These are phyloP conservation scores for Brevimyrus niger DNA, from an alignment of 2,113 vertebrate genomes.

Conservation along the genomic window DNA sequence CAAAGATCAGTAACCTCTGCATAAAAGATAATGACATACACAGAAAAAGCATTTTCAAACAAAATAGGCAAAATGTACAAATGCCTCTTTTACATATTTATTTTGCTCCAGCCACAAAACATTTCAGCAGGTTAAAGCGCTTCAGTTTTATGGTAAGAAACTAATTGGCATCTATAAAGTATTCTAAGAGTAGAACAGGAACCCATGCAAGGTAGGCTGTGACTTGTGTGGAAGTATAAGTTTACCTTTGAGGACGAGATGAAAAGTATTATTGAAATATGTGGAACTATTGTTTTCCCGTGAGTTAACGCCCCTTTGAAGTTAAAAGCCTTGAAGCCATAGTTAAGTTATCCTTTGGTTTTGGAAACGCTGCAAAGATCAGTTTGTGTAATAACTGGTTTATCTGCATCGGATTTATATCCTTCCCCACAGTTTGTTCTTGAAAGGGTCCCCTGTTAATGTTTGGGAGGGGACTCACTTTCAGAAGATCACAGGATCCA, in stretches of 20 bases:
- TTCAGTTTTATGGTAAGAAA: neutral
- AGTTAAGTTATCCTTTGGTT: neutral
- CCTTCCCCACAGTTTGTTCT: neutral
- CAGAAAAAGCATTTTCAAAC: neutral
- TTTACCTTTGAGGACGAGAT: neutral
- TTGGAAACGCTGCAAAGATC: neutral
- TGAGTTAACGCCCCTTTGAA: neutral
- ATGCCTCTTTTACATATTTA: neutral
- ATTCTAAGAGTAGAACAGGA: neutral
- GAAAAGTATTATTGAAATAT: neutral
- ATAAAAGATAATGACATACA: neutral
- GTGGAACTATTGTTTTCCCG: neutral
- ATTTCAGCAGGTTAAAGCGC: neutral
- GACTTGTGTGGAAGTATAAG: neutral
- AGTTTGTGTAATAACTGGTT: neutral
- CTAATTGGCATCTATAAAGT: neutral
- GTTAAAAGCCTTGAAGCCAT: neutral
- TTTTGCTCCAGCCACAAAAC: neutral
- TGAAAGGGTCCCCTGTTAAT: neutral
- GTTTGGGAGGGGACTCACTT: neutral
- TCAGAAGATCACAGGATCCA: neutral
- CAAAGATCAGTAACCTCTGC: neutral
- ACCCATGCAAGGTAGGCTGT: neutral
- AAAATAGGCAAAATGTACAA: neutral
- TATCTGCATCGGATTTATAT: neutral